Conservation (phyloP, 2,888 invertebrate genomes). For the Drosophila prostipennis region DNA sequence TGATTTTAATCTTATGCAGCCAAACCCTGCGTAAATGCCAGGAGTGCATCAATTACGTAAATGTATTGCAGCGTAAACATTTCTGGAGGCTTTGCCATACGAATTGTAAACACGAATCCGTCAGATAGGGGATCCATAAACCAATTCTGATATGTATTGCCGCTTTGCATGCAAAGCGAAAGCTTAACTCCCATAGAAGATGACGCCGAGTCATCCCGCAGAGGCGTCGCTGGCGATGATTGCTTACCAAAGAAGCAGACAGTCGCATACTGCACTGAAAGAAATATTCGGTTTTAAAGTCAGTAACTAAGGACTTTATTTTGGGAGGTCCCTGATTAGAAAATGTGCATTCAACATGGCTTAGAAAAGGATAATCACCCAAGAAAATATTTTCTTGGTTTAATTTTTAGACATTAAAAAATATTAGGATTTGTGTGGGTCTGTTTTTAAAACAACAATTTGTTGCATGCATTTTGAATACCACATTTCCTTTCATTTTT, state of each 20-base stretch:
- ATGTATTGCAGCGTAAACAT: conserved; percentile 19
- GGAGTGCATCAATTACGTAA: conserved; percentile 15
- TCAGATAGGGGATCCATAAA: conserved; percentile 6
- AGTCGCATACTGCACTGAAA: conserved; percentile 15
- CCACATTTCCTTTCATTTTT: too few species aligned
- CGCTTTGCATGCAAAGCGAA: conserved; percentile 21
- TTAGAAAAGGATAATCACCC: too few species aligned
- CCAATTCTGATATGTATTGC: conserved; percentile 16
- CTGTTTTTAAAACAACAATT: too few species aligned
- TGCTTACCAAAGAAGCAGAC: conserved; percentile 9
- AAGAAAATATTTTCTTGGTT: too few species aligned
- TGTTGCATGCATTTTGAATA: too few species aligned
- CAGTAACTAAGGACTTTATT: not conserved
- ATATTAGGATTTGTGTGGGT: too few species aligned
- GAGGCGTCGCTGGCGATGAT: conserved; percentile 62
- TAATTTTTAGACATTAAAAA: too few species aligned
- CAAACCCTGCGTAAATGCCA: not conserved
- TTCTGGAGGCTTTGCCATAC: conserved; percentile 10
- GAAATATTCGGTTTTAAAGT: not conserved
- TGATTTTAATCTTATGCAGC: not conserved
- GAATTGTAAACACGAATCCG: conserved; percentile 13
- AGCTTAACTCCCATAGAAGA: conserved; percentile 18
- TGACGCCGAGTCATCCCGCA: conserved; percentile 32
- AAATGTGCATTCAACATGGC: too few species aligned
- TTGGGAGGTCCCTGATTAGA: too few species aligned